These are phyloP conservation scores for Apostichopus japonicus DNA, from an alignment of 35 echinoderm and acorn worm species.

Conservation along the genomic window DNA sequence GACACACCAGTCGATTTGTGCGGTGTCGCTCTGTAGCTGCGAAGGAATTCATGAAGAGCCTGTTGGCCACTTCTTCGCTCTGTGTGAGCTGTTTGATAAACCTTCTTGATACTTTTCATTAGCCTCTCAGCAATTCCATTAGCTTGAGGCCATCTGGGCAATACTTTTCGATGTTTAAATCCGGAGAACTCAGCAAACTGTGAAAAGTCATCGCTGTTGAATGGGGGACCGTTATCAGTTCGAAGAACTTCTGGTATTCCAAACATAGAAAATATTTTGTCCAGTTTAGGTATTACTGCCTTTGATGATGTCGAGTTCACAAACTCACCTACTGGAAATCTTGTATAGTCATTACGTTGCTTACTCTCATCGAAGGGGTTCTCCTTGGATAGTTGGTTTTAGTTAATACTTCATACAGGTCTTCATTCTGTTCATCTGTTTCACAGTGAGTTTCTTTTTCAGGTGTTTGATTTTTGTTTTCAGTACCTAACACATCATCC, in stretches of 20 bases:
- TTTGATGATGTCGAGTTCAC: slow-evolving; percentile 71
- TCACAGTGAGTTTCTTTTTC: background rate
- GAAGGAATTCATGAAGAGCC: slow-evolving; percentile 55
- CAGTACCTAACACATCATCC: too few species aligned
- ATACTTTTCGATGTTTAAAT: slow-evolving; percentile 59
- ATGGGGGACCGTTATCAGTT: slow-evolving; percentile 78
- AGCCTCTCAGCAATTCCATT: slow-evolving; percentile 70
- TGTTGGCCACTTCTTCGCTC: slow-evolving; percentile 60
- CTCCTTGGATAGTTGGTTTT: too few species aligned
- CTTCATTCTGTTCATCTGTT: slow-evolving; percentile 59
- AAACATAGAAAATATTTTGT: slow-evolving; percentile 67
- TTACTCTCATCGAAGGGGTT: too few species aligned
- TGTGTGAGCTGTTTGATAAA: slow-evolving; percentile 34
- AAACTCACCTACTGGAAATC: slow-evolving; percentile 75
- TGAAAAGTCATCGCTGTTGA: slow-evolving; percentile 67
- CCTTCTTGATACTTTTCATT: slow-evolving; percentile 61
- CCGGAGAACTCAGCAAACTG: slow-evolving; percentile 60
- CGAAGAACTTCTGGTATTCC: slow-evolving; percentile 67
- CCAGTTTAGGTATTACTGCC: slow-evolving; percentile 53
- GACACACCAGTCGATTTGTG: slow-evolving; percentile 68
- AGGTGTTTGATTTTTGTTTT: too few species aligned
- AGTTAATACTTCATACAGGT: slow-evolving; percentile 35
- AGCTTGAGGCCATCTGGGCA: slow-evolving; percentile 66
- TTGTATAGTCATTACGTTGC: slow-evolving; percentile 47
- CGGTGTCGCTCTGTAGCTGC: slow-evolving; percentile 69